Base-by-base conservation (phyloP, 1,140 invertebrate species). In the Protaetia brevitarsis region DNA sequence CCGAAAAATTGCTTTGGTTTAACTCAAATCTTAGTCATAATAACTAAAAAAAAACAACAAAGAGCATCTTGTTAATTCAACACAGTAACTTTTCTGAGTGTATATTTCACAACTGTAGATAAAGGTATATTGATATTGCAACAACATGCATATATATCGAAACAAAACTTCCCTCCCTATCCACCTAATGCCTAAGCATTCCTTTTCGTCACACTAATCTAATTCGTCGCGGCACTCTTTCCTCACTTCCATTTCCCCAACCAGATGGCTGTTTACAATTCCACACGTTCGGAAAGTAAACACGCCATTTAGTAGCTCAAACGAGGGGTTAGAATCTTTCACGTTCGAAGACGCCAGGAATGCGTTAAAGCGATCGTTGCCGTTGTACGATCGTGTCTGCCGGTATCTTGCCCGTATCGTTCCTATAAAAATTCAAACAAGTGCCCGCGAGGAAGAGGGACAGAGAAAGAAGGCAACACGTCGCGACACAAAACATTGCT, bases 201-300 rank as follows among this genome's bases (percentile, higher is more conserved):
- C 41, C 41, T 45, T 45, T 45, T 19, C 41, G 41, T 45, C 41
- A 45, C 41, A 45, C 41, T 45, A 45, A 45, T 45, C 41, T 45
- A 45, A 45, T 45, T 45, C 41, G 41, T 19, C 41, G 11, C 41
- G 7, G 13, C 8, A 10, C 10, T 13, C 11, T 6, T 7, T 3
- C 6, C 13, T 7, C 16, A 6, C 41, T 45, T 13, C 23, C 13
- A 21, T 13, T 19, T 19, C 41, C 57, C 29, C 11, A 29, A 13
- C 57, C 57, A 59, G 57, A 28, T 28, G 57, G 27, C 27, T 29
- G 57, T 59, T 59, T 59, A 59, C 57, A 31, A 29, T 59, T 59
- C 57, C 11, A 59, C 57, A 59, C 57, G 57, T 59, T 59, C 29
- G 57, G 8, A 59, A 59, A 59, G 57, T 59, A 59, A 59, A 59